phyloP scores from a whole-genome alignment of 2,888 invertebrate genomes.

The Cantharis lateralis region DNA sequence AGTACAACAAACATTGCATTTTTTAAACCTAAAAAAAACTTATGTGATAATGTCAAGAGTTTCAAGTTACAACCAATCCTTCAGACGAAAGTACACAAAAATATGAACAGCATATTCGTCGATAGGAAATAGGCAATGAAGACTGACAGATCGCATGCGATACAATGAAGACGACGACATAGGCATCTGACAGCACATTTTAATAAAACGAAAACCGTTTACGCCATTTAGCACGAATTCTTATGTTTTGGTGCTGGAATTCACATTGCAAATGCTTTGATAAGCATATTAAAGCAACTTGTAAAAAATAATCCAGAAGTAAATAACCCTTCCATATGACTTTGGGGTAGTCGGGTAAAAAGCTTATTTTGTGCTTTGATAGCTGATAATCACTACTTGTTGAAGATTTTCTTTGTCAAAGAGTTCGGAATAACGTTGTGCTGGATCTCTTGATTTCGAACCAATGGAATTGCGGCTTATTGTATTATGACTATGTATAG shows the following conservation, averaged over 20 bases:
- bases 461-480: too few species aligned
- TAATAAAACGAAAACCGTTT: constrained; percentile 9
- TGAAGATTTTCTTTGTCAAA: too few species aligned
- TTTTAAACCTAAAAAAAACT: constrained; percentile 18
- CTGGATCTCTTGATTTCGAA: too few species aligned
- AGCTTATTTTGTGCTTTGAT: too few species aligned
- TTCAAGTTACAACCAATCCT: neutral
- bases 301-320: constrained; percentile 9
- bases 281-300: constrained; percentile 19
- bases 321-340: constrained; percentile 14
- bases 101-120: neutral
- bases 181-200: constrained; percentile 12
- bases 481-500: too few species aligned
- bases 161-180: neutral
- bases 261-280: constrained; percentile 21
- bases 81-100: neutral
- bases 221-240: constrained; percentile 23
- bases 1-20: constrained; percentile 10
- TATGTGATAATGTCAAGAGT: constrained; percentile 15
- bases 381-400: too few species aligned
- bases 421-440: too few species aligned
- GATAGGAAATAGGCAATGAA: neutral
- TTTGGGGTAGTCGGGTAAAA: too few species aligned
- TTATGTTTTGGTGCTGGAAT: constrained; percentile 16
- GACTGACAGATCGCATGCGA: neutral